Base-by-base conservation (phyloP, 2,888 invertebrate species). In the Lampropteryx suffumata region DNA sequence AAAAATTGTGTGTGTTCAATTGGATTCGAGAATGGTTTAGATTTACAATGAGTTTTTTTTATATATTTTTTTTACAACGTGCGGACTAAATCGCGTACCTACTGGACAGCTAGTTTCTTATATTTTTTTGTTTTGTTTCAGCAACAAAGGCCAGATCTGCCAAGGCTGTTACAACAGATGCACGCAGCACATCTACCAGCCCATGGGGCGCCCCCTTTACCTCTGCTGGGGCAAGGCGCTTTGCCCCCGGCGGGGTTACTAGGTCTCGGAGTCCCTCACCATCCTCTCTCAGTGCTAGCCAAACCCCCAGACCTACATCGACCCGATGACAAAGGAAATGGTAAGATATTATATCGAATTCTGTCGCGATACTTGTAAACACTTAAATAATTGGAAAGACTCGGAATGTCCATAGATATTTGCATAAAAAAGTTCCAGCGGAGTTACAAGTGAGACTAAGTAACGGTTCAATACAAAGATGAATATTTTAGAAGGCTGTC, bases 121-220 rank as follows among this genome's bases (percentile, higher is more conserved):
- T n/a, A 12, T 2, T 10, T 40, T 34, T 36, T 59, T 36, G 54
- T 45, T 52, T 70, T 69, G 60, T 76, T 78, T 26, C 92, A 96
- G 95, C 96, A 96, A 94, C 96, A 96, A 90, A 92, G 96, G 84
- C 95, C 95, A 50, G 96, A 96, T 81, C 89, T 96, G 67, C 96
- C 96, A 26, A 92, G 96, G 82, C 84, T 95, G 59, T 91, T 97
- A 83, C 97, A 97, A 88, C 97, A 97, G 89, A 97, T 97, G 96
- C 97, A 97, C 82, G 97, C 96, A 27, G 97, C 97, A 69, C 97
- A 96, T 85, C 77, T 92, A 52, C 94, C 96, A 62, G 92, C 94
- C 50, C 94, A 94, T 53, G 93, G 94, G 35, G 94, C 95, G 42
- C 94, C 94, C 32, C 94, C 95, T 36, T 93, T 95, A 71, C 92